A percentile compares a stretch with the other conserved stretches of the same genome.
Evolutionary conservation across 2,113 vertebrate genomes (phyloP).

Genomic region (Phodopus roborovskii): DNA sequence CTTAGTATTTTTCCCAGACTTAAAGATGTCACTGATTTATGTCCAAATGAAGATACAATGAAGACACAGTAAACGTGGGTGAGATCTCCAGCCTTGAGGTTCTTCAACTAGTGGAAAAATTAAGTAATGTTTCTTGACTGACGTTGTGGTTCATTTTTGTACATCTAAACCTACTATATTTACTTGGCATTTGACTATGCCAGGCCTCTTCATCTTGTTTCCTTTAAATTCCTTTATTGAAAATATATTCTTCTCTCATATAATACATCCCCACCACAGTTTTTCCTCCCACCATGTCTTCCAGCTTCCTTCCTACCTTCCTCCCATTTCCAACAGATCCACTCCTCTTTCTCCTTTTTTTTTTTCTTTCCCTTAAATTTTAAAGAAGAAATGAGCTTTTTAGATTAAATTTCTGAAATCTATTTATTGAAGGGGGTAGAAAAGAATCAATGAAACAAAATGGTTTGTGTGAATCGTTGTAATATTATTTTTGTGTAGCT

Average conservation of each 20-base stretch:
- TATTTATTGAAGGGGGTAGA: not conserved
- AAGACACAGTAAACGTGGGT: not conserved
- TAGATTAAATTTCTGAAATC: not conserved
- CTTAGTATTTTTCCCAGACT: not conserved
- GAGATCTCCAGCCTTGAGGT: not conserved
- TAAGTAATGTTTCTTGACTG: not conserved
- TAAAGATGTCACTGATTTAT: not conserved
- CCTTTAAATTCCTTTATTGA: not conserved
- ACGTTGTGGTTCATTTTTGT: not conserved
- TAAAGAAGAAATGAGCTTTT: not conserved
- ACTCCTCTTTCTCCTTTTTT: not conserved
- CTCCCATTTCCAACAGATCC: fast-evolving
- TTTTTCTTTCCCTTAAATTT: not conserved
- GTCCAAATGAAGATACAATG: not conserved
- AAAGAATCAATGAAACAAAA: not conserved
- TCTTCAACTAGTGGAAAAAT: not conserved
- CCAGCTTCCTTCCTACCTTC: fast-evolving
- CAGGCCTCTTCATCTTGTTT: not conserved
- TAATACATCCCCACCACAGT: not conserved
- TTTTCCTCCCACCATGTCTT: fast-evolving
- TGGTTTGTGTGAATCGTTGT: not conserved
- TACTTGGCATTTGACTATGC: not conserved
- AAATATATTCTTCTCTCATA: not conserved
- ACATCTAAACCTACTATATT: not conserved
- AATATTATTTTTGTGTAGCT: not conserved